Base-by-base conservation (phyloP, 2,888 invertebrate species). In the Aethes cnicana region DNA sequence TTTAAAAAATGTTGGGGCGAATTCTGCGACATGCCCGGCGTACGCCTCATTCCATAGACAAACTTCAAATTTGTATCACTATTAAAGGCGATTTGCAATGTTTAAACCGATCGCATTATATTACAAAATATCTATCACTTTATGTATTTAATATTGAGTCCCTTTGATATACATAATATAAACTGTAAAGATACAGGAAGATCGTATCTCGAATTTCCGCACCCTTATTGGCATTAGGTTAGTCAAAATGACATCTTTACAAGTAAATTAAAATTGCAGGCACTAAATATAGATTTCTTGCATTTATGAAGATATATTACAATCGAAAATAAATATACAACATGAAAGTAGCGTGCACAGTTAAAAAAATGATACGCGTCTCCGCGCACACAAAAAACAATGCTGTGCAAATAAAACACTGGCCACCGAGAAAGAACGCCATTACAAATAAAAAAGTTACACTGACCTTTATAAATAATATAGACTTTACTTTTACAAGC, bases 331-430 rank as follows among this genome's bases (percentile, higher is more conserved):
- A 9, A 11, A 46, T 35, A n/a, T n/a, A n/a, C 46, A 46, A 17
- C 52, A 39, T 46, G 33, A 26, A 46, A 18, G 39, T 46, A 39
- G 32, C 28, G 50, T 36, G 44, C 25, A 20, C 46, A 32, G 17
- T 14, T n/a, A n/a, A 39, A 39, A 39, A 39, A 25, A 20, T 8
- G 52, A 39, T 46, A 52, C 39, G 44, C 52, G 20, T 33, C 46
- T 39, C 39, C 14, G 52, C 46, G 11, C 52, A 46, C 20, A 21
- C 37, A 20, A 46, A 33, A 46, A 46, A 39, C 16, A 12, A 26
- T 26, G 37, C 39, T 46, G 44, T 37, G 43, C 36, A 50, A 44
- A 50, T 50, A 50, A 43, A 50, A 50, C 26, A 25, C 43, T 50
- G 23, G 23, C 42, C 26, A 17, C 36, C 18, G 20, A 33, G 36